Percentiles rank a stretch among this genome's conserved stretches.
These are phyloP conservation scores for Protonibea diacanthus DNA, from an alignment of 2,797 vertebrate genomes.

Conservation along the genomic window DNA sequence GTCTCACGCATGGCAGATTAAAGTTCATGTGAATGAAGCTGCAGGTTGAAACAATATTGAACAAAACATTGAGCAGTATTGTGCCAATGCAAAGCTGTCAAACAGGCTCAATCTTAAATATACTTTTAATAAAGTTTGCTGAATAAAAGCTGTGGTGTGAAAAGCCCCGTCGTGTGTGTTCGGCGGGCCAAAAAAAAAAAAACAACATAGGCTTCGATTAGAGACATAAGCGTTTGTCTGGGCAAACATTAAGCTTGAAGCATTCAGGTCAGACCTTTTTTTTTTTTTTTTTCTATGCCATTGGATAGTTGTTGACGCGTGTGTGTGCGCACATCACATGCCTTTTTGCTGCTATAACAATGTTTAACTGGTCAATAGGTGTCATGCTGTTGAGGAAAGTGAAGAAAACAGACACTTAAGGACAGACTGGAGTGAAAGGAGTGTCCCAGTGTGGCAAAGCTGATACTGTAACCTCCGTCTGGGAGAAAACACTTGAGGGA, in stretches of 20 bases:
- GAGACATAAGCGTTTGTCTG: slow-evolving; percentile 19
- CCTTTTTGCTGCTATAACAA: slow-evolving; percentile 17
- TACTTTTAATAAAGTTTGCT: neutral
- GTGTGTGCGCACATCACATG: neutral
- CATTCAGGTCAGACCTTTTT: slow-evolving; percentile 23
- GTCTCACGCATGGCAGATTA: neutral
- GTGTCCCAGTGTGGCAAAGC: slow-evolving; percentile 16
- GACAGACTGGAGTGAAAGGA: slow-evolving; percentile 14
- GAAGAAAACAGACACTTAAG: slow-evolving; percentile 19
- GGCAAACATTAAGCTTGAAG: slow-evolving; percentile 27
- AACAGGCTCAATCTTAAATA: neutral
- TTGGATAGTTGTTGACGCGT: slow-evolving; percentile 14
- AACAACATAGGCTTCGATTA: neutral
- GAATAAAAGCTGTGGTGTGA: neutral
- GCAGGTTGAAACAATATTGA: neutral
- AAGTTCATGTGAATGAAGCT: neutral
- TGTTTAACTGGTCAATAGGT: slow-evolving; percentile 34
- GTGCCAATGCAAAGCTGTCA: neutral
- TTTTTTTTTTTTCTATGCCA: neutral
- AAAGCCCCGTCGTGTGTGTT: neutral
- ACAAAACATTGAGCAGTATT: neutral
- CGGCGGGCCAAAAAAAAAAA: neutral
- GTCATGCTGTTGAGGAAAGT: slow-evolving; percentile 18
- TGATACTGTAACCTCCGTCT: slow-evolving; percentile 1
- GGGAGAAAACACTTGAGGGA: slow-evolving; percentile 26